A percentile compares a stretch with the other conserved stretches of the same genome.
phyloP scores from a whole-genome alignment of 2,797 vertebrate species.

The Cryptoblepharus egeriae region DNA sequence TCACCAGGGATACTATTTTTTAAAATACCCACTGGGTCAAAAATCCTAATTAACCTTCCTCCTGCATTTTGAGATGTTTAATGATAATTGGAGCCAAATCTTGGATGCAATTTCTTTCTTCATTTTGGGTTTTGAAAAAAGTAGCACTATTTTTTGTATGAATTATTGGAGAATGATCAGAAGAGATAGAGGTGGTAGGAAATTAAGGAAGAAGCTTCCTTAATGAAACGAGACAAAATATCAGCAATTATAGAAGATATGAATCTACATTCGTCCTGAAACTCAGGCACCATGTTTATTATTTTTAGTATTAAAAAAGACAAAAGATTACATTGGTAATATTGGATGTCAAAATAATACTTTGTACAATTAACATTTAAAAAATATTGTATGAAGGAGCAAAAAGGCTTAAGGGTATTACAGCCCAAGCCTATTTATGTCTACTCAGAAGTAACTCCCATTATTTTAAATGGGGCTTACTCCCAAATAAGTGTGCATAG shows the following conservation, averaged over 20 bases:
- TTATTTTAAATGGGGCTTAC: too few relatives aligned
- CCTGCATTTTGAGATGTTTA: conserved; percentile 68
- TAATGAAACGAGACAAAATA: conserved; percentile 21
- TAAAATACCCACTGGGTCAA: conserved; percentile 71
- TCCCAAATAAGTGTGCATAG: too few relatives aligned
- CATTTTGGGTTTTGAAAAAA: neutral
- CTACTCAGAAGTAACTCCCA: too few relatives aligned
- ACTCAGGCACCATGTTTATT: neutral
- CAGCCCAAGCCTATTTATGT: too few relatives aligned
- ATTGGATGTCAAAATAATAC: neutral
- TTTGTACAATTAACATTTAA: neutral
- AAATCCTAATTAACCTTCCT: conserved; percentile 80
- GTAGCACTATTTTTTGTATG: neutral
- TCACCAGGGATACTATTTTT: conserved; percentile 71
- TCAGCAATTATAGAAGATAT: neutral
- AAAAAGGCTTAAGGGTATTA: neutral
- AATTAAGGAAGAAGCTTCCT: conserved; percentile 30
- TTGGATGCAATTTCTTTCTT: conserved; percentile 4
- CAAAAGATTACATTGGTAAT: neutral
- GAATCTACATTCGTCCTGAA: neutral
- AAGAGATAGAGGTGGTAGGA: conserved; percentile 3
- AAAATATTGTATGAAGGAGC: neutral
- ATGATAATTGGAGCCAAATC: conserved; percentile 55
- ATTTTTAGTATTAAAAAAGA: neutral
- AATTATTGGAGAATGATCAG: conserved; percentile 45